Evolutionary conservation across 2,797 vertebrate genomes (phyloP), one percentile per base, ranked within the genome.

Genomic region (Mionectes olivaceus): DNA sequence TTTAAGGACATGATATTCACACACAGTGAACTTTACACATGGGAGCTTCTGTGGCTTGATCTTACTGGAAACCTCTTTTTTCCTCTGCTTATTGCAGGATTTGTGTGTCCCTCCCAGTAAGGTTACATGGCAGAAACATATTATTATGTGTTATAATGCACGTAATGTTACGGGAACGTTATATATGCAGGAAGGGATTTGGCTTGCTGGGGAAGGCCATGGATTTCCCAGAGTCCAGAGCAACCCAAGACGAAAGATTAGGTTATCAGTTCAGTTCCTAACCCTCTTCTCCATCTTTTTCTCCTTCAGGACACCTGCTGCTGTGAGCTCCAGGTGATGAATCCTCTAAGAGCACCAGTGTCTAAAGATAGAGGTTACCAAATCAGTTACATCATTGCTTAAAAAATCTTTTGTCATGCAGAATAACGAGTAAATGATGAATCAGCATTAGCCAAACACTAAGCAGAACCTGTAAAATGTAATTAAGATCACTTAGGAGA

Each of bases 291-390:
- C 39, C 19, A 49, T 75, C 43, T 81, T 88, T 24, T 79, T 65
- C 44, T 65, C 39, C 11, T 75, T 74, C 53, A 68, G 83, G 81
- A 52, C 50, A 73, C 9, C n/a, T 80, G 50, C 50, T 82, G 46
- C 57, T 85, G 30, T 1, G 8, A 84, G 30, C 32, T 76, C 8
- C 56, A 50, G 65, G 49, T 0, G 0, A 50, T 33, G 37, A 77
- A 89, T 65, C 69, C 61, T 69, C 55, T 17, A 22, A 35, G 14
- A 83, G 24, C 5, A 1, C 32, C 55, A 15, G 24, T 19, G 44
- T 65, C 64, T 95, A 94, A 80, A 92, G 86, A 90, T 25, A 95
- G 74, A 63, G 24, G 10, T 74, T 83, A 53, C 60, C 87, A 94
- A 91, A 87, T 71, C 60, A 46, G 52, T 91, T 67, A 68, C 67